A percentile compares a stretch with the other conserved stretches of the same genome.
These are phyloP conservation scores for Botrylloides violaceus DNA, from an alignment of 23 tunicate genomes.

Conservation along the genomic window DNA sequence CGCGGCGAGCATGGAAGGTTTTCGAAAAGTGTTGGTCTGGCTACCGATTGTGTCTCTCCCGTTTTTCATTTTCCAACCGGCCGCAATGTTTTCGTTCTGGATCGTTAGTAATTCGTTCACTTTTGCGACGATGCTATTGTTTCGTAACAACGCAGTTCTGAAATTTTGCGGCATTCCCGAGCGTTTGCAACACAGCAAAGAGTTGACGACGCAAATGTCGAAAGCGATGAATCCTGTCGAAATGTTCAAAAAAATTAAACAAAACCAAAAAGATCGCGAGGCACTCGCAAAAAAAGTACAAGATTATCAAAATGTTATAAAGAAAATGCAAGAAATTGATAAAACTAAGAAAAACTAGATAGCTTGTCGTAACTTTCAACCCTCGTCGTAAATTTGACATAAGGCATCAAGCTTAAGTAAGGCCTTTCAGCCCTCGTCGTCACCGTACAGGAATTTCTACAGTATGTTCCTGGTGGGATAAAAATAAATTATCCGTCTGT, in stretches of 20 bases:
- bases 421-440: too few species aligned
- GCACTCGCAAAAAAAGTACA: constrained; percentile 29
- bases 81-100: constrained; percentile 82
- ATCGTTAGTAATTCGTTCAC: constrained; percentile 52
- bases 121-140: constrained; percentile 28
- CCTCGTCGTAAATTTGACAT: too few species aligned
- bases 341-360: too few species aligned
- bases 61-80: constrained; percentile 53
- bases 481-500: too few species aligned
- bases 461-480: too few species aligned
- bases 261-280: constrained; percentile 19
- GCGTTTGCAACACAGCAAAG: constrained; percentile 20
- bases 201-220: constrained; percentile 21
- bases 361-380: too few species aligned
- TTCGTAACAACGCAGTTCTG: constrained; percentile 20
- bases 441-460: too few species aligned
- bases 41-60: constrained; percentile 49
- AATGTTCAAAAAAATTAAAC: constrained; percentile 10
- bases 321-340: constrained; percentile 22
- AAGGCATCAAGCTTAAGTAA: too few species aligned
- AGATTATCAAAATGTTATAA: constrained; percentile 19
- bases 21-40: constrained; percentile 37
- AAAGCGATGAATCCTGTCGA: constrained; percentile 19
- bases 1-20: constrained; percentile 14
- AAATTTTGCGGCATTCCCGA: constrained; percentile 42